Percentiles rank a stretch among this genome's conserved stretches.
Evolutionary conservation across 2,797 vertebrate genomes (phyloP).

Genomic region (Emys orbicularis): DNA sequence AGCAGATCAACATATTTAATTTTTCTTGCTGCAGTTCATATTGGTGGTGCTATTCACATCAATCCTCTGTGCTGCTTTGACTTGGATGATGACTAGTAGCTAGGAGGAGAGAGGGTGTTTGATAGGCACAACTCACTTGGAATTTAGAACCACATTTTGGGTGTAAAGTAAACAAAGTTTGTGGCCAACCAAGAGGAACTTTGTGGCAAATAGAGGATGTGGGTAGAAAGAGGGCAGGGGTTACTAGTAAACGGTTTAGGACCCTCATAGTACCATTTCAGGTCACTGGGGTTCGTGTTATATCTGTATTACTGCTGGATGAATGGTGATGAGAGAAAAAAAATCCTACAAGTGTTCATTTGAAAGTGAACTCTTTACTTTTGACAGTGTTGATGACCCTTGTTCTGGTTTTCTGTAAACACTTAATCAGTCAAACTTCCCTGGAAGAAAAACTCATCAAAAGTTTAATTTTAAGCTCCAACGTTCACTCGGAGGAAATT

Average conservation of each 20-base stretch:
- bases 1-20: not conserved
- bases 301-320: not conserved
- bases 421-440: slow-evolving; percentile 15
- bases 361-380: not conserved
- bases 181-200: not conserved
- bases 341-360: not conserved
- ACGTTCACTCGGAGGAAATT: slow-evolving; percentile 28
- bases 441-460: slow-evolving; percentile 16
- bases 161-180: slow-evolving; percentile 5
- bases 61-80: not conserved
- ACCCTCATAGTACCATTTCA: not conserved
- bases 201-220: not conserved
- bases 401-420: not conserved
- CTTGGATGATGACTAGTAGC: not conserved
- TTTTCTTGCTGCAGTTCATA: not conserved
- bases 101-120: not conserved
- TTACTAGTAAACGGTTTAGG: not conserved
- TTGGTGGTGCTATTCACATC: not conserved
- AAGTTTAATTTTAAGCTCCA: not conserved
- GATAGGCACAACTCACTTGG: not conserved
- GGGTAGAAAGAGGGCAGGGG: not conserved
- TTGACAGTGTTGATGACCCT: not conserved
- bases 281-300: not conserved
- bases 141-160: not conserved
- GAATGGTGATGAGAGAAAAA: not conserved